phyloP scores from a whole-genome alignment of 92 coral and sea anemone species.

The Siderastrea radians region DNA sequence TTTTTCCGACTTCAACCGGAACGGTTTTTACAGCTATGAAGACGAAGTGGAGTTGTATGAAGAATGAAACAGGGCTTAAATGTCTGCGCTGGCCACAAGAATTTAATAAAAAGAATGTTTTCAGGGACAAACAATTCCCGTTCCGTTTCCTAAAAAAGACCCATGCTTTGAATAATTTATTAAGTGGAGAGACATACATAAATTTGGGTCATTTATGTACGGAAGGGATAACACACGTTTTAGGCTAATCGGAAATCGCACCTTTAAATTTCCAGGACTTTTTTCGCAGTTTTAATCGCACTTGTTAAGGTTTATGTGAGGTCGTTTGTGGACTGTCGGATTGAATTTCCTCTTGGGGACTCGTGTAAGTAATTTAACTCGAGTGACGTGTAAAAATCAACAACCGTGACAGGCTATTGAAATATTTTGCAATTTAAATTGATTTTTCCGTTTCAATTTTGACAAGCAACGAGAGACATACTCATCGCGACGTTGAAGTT shows the following conservation, averaged over 20 bases:
- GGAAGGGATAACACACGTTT: too few relatives aligned
- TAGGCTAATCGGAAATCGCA: too few relatives aligned
- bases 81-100: not conserved
- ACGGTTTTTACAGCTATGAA: not conserved
- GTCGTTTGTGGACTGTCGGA: not conserved
- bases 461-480: slow-evolving; percentile 31
- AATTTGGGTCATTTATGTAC: not conserved
- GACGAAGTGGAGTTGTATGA: not conserved
- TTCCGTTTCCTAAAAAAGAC: not conserved
- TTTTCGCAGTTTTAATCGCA: not conserved
- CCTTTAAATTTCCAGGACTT: not conserved
- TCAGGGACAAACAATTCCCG: not conserved
- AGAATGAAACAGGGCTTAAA: not conserved
- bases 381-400: slow-evolving; percentile 26
- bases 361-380: not conserved
- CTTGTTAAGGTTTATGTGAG: not conserved
- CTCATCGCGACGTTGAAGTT: slow-evolving; percentile 3
- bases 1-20: not conserved
- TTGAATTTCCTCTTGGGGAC: not conserved
- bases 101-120: not conserved
- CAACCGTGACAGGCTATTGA: slow-evolving; percentile 32
- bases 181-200: not conserved
- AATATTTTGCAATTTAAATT: slow-evolving; percentile 60
- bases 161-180: not conserved
- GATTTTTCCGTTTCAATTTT: slow-evolving; percentile 27